Evolutionary conservation across 2,113 vertebrate genomes (phyloP), one percentile per base, ranked within the genome.

Genomic region (Nettapus auritus): DNA sequence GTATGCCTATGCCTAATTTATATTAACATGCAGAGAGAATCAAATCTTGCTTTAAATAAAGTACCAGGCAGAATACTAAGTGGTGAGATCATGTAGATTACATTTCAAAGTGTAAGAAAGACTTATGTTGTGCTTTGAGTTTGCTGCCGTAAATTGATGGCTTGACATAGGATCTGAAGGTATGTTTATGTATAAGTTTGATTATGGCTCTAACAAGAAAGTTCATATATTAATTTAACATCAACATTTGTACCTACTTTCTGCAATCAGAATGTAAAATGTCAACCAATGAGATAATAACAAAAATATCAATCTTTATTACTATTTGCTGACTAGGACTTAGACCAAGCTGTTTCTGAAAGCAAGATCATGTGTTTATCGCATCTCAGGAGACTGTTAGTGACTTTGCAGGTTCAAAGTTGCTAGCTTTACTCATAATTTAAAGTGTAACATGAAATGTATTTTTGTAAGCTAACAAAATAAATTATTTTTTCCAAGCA

Each of bases 401-500:
- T 83, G 81, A 18, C 88, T 96, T 94, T 93, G 82, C 67, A 74
- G 87, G 88, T 78, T 93, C 76, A 78, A 95, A 94, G 75, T 66
- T 95, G 64, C 79, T 80, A 67, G 38, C 64, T 90, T 76, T 94
- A 48, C 25, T 83, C 16, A 0, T 82, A 69, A 77, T 66, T 66
- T 89, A 63, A 90, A 85, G 20, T 83, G 22, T 91, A 70, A 88
- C 34, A 9, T 86, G 28, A 91, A 86, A 74, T 4, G 36, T 67
- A 67, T 79, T 93, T 96, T 96, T 94, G 71, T 94, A 91, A 94
- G 21, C 29, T 94, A 80, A 84, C 42, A 74, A 59, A 96, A 88
- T 88, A 92, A 94, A 85, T 80, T 94, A 89, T 94, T 96, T 95
- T 95, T 96, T 94, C 56, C 36, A 83, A 96, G 82, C 52, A 91